Base-by-base conservation (phyloP, 1,140 invertebrate genomes). In the Drosophila lacertosa region DNA sequence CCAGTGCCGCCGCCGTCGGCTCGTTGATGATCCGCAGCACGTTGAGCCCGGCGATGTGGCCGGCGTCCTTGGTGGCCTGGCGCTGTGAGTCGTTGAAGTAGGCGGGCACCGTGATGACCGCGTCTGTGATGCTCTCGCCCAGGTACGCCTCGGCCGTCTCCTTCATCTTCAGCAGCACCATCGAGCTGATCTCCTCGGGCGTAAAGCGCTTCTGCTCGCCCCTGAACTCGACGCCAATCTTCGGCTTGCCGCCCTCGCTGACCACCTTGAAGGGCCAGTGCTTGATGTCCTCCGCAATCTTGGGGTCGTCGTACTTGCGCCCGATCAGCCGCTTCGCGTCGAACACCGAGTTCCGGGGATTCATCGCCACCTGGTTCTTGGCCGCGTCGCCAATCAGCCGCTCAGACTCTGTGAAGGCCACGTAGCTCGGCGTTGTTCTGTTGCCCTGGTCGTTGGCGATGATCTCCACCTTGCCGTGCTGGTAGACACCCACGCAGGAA, bases 401-500 rank as follows among this genome's bases (percentile, higher is more conserved):
- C 91, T 99, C 98, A 1, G 96, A 97, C 90, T 99, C 98, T 53
- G 97, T 98, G 93, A 99, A 99, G 29, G 97, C 97, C 16, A 99
- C 98, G 93, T 98, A 99, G 70, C 96, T 97, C 18, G 98, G 98
- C 47, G 98, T 99, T 16, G 98, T 99, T 74, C 98, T 93, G 92
- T 99, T 99, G 83, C 98, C 98, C 92, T 97, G 97, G 91, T 98
- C 97, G 91, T 98, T 98, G 80, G 97, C 96, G 80, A 98, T 97
- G 81, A 98, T 97, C 92, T 97, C 97, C 58, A 98, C 95, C 92
- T 97, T 97, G 45, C 96, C 97, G 84, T 97, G 93, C 77, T 96
- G 94, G 91, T 94, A 96, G 9, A 96, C 95, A 54, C 95, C 96
- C 11, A 97, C 95, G 77, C 95, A 96, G 18, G 95, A 96, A 91